These are phyloP conservation scores for Anabas testudineus DNA, from an alignment of 2,797 vertebrate genomes.

Conservation along the genomic window DNA sequence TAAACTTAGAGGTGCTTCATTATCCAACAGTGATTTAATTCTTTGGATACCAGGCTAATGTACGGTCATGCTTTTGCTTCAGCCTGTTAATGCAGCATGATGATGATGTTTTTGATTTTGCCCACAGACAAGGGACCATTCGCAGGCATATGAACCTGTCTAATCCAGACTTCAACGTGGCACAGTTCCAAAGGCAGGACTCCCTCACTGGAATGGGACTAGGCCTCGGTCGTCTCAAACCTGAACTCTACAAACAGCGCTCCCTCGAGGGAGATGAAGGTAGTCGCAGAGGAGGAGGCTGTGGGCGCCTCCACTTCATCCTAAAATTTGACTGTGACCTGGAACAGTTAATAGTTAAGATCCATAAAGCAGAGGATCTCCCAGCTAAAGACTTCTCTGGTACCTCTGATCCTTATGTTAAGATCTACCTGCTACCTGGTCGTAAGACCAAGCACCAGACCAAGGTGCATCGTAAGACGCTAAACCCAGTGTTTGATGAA, in stretches of 20 bases:
- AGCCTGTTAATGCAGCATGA: conserved; percentile 1
- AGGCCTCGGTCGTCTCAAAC: conserved; percentile 94
- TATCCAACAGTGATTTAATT: neutral
- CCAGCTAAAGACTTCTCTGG: conserved; percentile 99
- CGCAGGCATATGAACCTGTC: conserved; percentile 97
- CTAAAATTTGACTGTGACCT: conserved; percentile 96
- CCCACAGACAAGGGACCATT: conserved; percentile 87
- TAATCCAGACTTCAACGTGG: conserved; percentile 97
- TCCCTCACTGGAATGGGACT: conserved; percentile 93
- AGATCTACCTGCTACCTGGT: conserved; percentile 98
- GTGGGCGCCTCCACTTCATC: conserved; percentile 95
- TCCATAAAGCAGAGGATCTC: conserved; percentile 95
- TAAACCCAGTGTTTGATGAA: conserved; percentile 98
- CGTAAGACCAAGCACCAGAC: conserved; percentile 99
- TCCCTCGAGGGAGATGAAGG: conserved; percentile 94
- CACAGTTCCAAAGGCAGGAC: conserved; percentile 97
- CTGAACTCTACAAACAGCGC: conserved; percentile 97
- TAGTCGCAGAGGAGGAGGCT: conserved; percentile 87
- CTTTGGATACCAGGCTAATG: neutral
- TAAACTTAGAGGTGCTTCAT: conserved; percentile 13
- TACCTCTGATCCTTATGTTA: conserved; percentile 98
- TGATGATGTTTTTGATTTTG: conserved; percentile 26
- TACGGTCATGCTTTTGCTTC: neutral
- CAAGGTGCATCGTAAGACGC: conserved; percentile 98
- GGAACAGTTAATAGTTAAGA: conserved; percentile 98